Conservation (phyloP, 1,140 invertebrate species). For the Centruroides vittatus region DNA sequence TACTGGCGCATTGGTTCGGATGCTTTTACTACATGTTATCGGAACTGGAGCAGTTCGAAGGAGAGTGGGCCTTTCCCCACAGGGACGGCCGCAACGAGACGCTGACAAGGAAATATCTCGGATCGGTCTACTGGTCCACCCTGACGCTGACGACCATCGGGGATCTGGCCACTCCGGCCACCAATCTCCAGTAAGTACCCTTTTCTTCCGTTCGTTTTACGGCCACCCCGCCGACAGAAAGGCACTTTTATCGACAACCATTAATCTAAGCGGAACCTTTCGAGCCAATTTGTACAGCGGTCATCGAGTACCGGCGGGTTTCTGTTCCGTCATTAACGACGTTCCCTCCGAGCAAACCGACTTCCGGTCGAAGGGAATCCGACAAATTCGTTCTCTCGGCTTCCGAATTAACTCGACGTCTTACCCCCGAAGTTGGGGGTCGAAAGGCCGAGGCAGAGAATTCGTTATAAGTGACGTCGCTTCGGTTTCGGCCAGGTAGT, state of each 20-base stretch:
- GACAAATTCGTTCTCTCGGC: too few species aligned
- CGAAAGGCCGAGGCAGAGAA: too few species aligned
- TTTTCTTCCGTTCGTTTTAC: background rate
- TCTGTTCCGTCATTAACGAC: too few species aligned
- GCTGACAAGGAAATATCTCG: slow-evolving; percentile 78
- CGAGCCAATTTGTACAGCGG: too few species aligned
- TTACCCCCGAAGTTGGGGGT: too few species aligned
- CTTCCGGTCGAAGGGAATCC: too few species aligned
- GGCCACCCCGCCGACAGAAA: background rate
- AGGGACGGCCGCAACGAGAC: slow-evolving; percentile 54
- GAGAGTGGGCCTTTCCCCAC: slow-evolving; percentile 85
- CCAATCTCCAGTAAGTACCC: slow-evolving; percentile 82
- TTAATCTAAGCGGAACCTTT: too few species aligned
- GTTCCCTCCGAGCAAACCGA: too few species aligned
- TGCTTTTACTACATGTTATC: slow-evolving; percentile 92
- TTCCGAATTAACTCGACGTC: too few species aligned
- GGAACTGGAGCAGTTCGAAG: slow-evolving; percentile 76
- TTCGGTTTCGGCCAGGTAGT: too few species aligned
- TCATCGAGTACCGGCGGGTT: too few species aligned
- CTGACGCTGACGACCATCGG: slow-evolving; percentile 92
- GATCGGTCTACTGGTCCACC: slow-evolving; percentile 91
- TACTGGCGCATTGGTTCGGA: slow-evolving; percentile 92
- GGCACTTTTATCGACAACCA: background rate
- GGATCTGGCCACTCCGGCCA: slow-evolving; percentile 84
- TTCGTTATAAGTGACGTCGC: too few species aligned